A percentile compares a stretch with the other conserved stretches of the same genome.
Evolutionary conservation across 2,113 vertebrate genomes (phyloP).

Genomic region (Hyperopisus bebe): DNA sequence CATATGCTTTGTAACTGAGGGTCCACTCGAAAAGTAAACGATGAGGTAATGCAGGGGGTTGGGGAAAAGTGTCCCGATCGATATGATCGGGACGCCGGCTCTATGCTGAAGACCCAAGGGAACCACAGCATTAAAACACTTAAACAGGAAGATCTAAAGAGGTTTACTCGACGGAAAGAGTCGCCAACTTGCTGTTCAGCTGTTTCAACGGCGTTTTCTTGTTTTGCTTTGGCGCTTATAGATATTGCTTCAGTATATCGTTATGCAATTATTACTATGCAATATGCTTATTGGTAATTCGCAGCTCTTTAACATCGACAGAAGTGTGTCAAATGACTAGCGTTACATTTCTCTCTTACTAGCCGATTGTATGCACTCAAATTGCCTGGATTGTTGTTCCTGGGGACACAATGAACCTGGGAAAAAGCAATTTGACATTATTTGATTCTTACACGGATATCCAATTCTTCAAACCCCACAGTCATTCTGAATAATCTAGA

Average conservation of each 20-base stretch:
- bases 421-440: background rate
- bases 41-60: slow-evolving; percentile 58
- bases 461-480: background rate
- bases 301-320: background rate
- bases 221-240: slow-evolving; percentile 14
- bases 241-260: slow-evolving; percentile 17
- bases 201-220: background rate
- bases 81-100: slow-evolving; percentile 45
- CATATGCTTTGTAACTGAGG: slow-evolving; percentile 64
- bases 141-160: slow-evolving; percentile 15
- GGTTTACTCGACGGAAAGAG: slow-evolving; percentile 8
- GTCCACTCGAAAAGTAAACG: slow-evolving; percentile 55
- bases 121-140: slow-evolving; percentile 26
- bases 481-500: background rate
- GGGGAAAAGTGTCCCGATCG: slow-evolving; percentile 34
- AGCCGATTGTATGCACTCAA: background rate
- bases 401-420: background rate
- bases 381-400: background rate
- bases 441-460: background rate
- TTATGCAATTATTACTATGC: background rate
- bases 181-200: background rate
- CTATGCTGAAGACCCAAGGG: slow-evolving; percentile 33
- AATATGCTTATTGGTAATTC: slow-evolving; percentile 2
- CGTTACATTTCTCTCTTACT: background rate
- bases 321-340: background rate